Conservation (phyloP, 2,113 vertebrate genomes). For the Zootoca vivipara region DNA sequence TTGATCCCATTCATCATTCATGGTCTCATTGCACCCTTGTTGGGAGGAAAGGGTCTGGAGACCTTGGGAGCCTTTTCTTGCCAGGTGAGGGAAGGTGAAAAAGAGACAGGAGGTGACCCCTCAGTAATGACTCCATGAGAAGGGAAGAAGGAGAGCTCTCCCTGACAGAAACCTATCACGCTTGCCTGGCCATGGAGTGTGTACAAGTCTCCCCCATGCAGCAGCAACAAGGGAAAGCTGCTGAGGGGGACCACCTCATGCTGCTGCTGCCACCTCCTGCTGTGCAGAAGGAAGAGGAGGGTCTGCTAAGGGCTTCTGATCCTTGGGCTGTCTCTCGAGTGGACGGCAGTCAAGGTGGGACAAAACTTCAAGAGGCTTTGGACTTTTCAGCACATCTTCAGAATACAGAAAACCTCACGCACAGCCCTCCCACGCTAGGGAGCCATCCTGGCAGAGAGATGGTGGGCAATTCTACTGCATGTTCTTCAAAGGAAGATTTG, state of each 20-base stretch:
- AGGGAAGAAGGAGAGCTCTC: background rate
- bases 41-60: background rate
- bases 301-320: background rate
- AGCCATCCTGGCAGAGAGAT: background rate
- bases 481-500: background rate
- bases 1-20: background rate
- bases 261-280: background rate
- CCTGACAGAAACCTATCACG: background rate
- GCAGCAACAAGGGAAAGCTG: background rate
- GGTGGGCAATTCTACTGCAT: background rate
- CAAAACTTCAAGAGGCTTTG: background rate
- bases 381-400: background rate
- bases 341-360: background rate
- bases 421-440: background rate
- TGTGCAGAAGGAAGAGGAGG: constrained; percentile 1
- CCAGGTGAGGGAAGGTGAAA: background rate
- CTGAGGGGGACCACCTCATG: constrained; percentile 8
- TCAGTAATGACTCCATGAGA: constrained; percentile 16
- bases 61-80: background rate
- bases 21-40: background rate
- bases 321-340: constrained; percentile 1
- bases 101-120: background rate
- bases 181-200: constrained; percentile 23
- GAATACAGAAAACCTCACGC: background rate
- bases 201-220: background rate